Percentiles rank a stretch among this genome's conserved stretches.
Evolutionary conservation across 2,797 vertebrate species (phyloP).

Genomic region (Gadopsis marmoratus): DNA sequence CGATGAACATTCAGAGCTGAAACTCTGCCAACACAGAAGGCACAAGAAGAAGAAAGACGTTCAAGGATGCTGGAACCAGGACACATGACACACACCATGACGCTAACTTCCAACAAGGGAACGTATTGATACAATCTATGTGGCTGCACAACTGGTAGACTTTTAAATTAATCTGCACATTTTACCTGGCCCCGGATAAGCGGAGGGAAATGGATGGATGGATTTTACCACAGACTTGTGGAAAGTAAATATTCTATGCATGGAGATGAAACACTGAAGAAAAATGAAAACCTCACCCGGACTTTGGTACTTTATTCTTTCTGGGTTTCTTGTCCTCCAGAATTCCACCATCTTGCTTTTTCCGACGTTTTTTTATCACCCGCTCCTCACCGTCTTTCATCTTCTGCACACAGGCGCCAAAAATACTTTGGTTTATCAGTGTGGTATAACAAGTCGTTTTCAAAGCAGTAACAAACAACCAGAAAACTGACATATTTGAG

Average conservation of each 20-base stretch:
- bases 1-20: constrained; percentile 92
- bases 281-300: constrained; percentile 86
- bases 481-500: neutral
- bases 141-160: neutral
- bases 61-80: neutral
- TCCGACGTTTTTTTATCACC: constrained; percentile 92
- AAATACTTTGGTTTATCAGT: neutral
- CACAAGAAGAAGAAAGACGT: neutral
- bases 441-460: neutral
- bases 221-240: neutral
- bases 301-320: constrained; percentile 92
- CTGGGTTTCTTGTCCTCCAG: constrained; percentile 92
- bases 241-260: neutral
- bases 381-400: constrained; percentile 93
- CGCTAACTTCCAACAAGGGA: neutral
- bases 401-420: constrained; percentile 68
- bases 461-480: neutral
- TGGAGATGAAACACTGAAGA: neutral
- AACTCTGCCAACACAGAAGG: constrained; percentile 81
- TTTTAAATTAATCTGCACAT: neutral
- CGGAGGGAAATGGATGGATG: too few species aligned
- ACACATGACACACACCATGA: too few species aligned
- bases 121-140: neutral
- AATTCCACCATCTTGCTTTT: constrained; percentile 91
- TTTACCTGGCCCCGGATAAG: too few species aligned